Conservation (phyloP, 2,113 vertebrate species). For the Lamprotornis superbus region DNA sequence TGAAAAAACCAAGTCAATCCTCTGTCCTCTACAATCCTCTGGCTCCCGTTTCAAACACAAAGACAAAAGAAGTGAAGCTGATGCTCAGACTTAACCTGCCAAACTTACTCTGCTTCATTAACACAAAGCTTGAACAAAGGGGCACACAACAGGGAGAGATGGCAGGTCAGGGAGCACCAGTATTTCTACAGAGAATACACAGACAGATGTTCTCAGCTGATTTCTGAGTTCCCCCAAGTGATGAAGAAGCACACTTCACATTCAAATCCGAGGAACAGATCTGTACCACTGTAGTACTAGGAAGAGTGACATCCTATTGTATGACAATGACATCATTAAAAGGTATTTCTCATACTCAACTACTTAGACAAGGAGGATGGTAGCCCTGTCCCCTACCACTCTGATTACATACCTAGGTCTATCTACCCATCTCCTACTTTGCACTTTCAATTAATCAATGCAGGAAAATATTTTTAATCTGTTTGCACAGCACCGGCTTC, state of each 20-base stretch:
- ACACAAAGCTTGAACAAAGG: neutral
- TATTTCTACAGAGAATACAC: neutral
- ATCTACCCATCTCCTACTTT: neutral
- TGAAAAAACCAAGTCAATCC: neutral
- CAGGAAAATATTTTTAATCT: neutral
- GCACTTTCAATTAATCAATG: neutral
- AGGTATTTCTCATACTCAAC: neutral
- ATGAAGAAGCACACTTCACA: neutral
- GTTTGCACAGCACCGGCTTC: neutral
- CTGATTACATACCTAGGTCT: neutral
- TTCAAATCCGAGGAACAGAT: neutral
- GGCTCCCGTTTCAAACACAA: neutral
- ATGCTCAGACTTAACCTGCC: neutral
- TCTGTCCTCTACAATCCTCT: neutral
- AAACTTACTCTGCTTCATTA: neutral
- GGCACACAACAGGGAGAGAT: neutral
- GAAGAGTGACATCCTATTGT: neutral
- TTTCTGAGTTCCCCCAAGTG: neutral
- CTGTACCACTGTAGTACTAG: neutral
- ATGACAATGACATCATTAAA: neutral
- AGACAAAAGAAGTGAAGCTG: neutral
- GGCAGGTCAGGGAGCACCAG: neutral
- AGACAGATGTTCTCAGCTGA: neutral
- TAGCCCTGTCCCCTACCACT: neutral
- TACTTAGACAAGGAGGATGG: neutral